Conservation (phyloP, 2,113 vertebrate species). For the Lonchura striata region DNA sequence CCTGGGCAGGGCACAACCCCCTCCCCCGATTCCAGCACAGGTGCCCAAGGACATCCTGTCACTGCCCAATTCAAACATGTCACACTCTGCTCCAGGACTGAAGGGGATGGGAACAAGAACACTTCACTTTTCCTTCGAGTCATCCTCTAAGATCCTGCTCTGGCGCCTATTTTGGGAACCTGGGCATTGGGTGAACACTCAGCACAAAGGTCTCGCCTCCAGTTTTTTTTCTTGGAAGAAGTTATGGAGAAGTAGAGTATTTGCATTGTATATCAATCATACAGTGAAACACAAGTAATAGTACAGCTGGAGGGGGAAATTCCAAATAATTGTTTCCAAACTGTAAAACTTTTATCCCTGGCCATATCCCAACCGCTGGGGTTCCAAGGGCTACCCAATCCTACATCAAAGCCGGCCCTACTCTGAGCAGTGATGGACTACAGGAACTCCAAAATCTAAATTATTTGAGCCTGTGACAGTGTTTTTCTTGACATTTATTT, state of each 20-base stretch:
- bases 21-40: background rate
- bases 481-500: background rate
- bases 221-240: background rate
- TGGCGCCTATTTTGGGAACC: background rate
- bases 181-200: background rate
- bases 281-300: background rate
- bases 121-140: background rate
- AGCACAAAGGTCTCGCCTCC: background rate
- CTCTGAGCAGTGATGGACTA: background rate
- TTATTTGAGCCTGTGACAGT: background rate
- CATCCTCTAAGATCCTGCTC: background rate
- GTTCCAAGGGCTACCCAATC: background rate
- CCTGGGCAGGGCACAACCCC: background rate
- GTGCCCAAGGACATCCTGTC: background rate
- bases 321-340: background rate
- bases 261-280: accelerated
- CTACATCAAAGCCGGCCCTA: background rate
- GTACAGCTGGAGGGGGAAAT: accelerated
- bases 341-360: background rate
- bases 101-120: background rate
- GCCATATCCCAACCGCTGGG: background rate
- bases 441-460: background rate
- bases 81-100: background rate
- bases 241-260: background rate
- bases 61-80: accelerated